Percentiles rank a stretch among this genome's conserved stretches.
These are phyloP conservation scores for Punctoribates punctum DNA, from an alignment of 2,888 invertebrate species.

Conservation along the genomic window DNA sequence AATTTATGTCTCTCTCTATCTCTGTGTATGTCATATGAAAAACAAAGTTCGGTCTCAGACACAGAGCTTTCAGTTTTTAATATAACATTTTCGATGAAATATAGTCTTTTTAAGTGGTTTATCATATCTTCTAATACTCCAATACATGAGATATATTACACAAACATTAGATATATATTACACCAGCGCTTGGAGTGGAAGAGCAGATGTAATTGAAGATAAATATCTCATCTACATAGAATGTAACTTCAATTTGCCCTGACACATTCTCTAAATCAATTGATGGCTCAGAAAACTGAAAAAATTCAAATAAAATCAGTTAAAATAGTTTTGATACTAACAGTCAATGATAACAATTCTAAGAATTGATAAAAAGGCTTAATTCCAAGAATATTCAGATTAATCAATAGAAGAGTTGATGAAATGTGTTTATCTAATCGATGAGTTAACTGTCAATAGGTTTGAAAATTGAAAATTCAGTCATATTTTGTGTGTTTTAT, in stretches of 20 bases:
- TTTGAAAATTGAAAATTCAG: not conserved
- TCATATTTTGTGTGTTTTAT: conserved; percentile 4
- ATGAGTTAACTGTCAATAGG: too few species aligned
- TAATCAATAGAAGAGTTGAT: too few species aligned
- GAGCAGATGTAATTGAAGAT: too few species aligned
- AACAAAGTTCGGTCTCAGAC: not conserved
- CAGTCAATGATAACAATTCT: too few species aligned
- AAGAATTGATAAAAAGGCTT: too few species aligned
- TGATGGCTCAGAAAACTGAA: not conserved
- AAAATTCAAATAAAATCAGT: too few species aligned
- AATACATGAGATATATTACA: not conserved
- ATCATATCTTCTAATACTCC: not conserved
- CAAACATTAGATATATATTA: not conserved
- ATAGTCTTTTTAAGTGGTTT: not conserved
- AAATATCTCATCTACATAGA: too few species aligned
- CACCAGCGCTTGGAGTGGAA: too few species aligned
- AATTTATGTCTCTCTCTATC: conserved; percentile 1
- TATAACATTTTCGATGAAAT: conserved; percentile 16
- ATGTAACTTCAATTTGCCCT: too few species aligned
- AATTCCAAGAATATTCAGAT: too few species aligned
- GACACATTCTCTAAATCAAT: not conserved
- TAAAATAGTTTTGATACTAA: too few species aligned
- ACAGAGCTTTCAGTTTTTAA: not conserved
- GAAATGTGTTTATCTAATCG: too few species aligned
- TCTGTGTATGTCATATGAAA: not conserved